These are phyloP conservation scores for Nothocercus julius DNA, from an alignment of 2,113 vertebrate genomes.

Conservation along the genomic window DNA sequence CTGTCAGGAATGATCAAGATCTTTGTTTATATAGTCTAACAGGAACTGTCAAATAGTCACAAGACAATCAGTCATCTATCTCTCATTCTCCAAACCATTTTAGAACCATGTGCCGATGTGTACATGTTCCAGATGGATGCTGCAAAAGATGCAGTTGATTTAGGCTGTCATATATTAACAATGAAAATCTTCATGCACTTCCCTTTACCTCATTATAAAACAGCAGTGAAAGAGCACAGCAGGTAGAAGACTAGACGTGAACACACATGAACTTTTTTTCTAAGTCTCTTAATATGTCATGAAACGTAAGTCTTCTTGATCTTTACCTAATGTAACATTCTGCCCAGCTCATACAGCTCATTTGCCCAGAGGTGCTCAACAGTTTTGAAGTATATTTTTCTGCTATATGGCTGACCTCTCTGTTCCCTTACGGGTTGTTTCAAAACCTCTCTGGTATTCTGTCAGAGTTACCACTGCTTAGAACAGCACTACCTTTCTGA, in stretches of 20 bases:
- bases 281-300: not conserved
- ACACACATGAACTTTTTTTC: not conserved
- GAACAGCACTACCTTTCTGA: not conserved
- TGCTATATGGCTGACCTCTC: not conserved
- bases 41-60: slow-evolving; percentile 22
- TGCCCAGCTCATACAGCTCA: not conserved
- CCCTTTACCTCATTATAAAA: slow-evolving; percentile 5
- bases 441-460: not conserved
- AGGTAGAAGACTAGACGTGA: not conserved
- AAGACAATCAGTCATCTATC: slow-evolving; percentile 5
- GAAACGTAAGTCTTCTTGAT: not conserved
- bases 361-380: not conserved
- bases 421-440: not conserved
- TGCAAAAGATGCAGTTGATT: not conserved
- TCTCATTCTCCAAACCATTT: not conserved
- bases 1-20: not conserved
- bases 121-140: not conserved
- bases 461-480: not conserved
- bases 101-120: not conserved
- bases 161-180: not conserved
- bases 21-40: slow-evolving; percentile 27
- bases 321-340: not conserved
- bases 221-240: not conserved
- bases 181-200: not conserved
- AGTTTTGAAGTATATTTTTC: not conserved